These are phyloP conservation scores for Anarhynchus alexandrinus DNA, from an alignment of 2,113 vertebrate species.

Conservation along the genomic window DNA sequence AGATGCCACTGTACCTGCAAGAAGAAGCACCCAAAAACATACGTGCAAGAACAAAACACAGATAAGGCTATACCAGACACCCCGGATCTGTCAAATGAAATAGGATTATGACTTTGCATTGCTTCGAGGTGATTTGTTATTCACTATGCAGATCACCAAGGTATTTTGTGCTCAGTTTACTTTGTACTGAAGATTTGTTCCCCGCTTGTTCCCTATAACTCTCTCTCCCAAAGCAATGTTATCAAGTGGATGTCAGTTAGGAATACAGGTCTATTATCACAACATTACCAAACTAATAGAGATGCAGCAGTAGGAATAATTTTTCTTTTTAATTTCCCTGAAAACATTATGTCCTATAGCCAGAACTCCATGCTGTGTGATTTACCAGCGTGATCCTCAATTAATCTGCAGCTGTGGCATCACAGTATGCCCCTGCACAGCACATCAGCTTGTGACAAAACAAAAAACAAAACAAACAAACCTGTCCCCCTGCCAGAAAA, in stretches of 20 bases:
- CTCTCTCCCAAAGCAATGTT: neutral
- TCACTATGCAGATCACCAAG: conserved; percentile 1
- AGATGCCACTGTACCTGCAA: neutral
- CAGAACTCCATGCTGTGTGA: conserved; percentile 7
- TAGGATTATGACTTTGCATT: neutral
- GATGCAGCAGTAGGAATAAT: neutral
- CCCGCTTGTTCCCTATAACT: neutral
- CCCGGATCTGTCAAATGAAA: neutral
- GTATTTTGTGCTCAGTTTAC: conserved; percentile 53
- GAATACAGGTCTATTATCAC: conserved; percentile 31
- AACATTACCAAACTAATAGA: neutral
- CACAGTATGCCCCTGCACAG: neutral
- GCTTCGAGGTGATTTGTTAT: conserved; percentile 24
- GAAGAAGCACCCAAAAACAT: neutral
- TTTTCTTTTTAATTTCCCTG: conserved; percentile 46
- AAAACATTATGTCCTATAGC: conserved; percentile 28
- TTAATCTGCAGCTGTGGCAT: conserved; percentile 44
- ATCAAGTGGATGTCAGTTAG: conserved; percentile 27
- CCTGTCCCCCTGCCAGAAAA: neutral
- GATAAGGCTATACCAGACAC: neutral
- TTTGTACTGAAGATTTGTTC: conserved; percentile 32
- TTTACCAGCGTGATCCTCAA: conserved; percentile 38
- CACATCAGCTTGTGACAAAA: neutral
- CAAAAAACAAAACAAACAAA: neutral
- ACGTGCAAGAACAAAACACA: neutral